Evolutionary conservation across 2,888 invertebrate species (phyloP).

Genomic region (Ceramica pisi): DNA sequence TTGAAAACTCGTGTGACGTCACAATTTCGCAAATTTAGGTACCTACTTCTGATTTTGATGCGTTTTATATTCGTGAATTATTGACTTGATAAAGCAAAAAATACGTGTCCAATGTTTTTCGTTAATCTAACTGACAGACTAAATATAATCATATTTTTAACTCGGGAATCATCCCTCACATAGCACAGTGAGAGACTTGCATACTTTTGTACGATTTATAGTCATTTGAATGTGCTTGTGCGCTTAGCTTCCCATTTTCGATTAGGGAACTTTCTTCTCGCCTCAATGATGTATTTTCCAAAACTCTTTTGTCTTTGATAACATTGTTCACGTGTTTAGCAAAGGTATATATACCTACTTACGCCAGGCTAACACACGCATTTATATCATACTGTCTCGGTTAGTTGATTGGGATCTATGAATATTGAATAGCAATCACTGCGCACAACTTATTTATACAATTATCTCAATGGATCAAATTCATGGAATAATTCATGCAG

Average conservation of each 20-base stretch:
- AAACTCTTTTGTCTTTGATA: neutral
- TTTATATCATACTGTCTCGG: slow-evolving; percentile 1
- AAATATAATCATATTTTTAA: too few relatives aligned
- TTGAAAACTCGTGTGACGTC: too few relatives aligned
- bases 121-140: too few relatives aligned
- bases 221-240: too few relatives aligned
- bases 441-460: slow-evolving; percentile 13
- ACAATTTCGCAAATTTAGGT: too few relatives aligned
- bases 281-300: neutral
- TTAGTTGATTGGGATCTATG: slow-evolving; percentile 35
- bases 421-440: slow-evolving; percentile 49
- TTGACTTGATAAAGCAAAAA: too few relatives aligned
- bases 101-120: too few relatives aligned
- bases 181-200: too few relatives aligned
- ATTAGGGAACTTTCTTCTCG: neutral
- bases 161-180: too few relatives aligned
- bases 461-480: slow-evolving; percentile 10
- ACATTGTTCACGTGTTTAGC: neutral
- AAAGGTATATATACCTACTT: neutral
- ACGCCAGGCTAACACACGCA: neutral
- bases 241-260: neutral
- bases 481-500: slow-evolving; percentile 9
- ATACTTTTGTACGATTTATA: too few relatives aligned
- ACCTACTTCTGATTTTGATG: too few relatives aligned
- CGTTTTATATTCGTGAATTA: too few relatives aligned